Evolutionary conservation across 2,888 invertebrate species (phyloP).

Genomic region (Caenorhabditis auriculariae): DNA sequence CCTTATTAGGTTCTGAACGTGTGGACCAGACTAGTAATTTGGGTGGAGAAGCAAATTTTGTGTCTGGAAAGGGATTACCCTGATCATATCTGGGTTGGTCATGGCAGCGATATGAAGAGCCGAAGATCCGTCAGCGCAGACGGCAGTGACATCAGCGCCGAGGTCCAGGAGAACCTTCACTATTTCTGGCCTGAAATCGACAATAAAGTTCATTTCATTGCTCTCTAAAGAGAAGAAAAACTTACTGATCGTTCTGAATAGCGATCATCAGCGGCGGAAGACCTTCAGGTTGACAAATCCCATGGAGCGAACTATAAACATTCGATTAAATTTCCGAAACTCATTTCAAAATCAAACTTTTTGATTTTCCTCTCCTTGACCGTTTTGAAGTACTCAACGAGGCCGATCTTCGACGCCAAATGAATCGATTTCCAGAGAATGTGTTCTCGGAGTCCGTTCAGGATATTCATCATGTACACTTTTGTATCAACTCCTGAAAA

Average conservation of each 20-base stretch:
- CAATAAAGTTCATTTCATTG: neutral
- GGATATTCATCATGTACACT: constrained; percentile 24
- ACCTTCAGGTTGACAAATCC: constrained; percentile 52
- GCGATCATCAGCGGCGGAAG: constrained; percentile 53
- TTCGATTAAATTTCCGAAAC: neutral
- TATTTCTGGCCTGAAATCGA: constrained; percentile 32
- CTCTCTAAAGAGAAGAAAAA: neutral
- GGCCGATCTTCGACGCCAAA: constrained; percentile 30
- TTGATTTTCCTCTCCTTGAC: constrained; percentile 14
- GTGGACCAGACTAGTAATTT: too few relatives aligned
- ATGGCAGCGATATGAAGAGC: constrained; percentile 39
- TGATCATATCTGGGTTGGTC: constrained; percentile 74
- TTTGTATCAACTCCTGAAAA: constrained; percentile 20
- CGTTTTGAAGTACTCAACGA: constrained; percentile 30
- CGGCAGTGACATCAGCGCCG: constrained; percentile 85
- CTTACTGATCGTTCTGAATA: constrained; percentile 50
- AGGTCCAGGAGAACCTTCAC: constrained; percentile 45
- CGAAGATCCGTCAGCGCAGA: constrained; percentile 90
- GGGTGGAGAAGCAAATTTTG: too few relatives aligned
- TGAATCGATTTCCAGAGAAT: constrained; percentile 41
- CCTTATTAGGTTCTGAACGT: too few relatives aligned
- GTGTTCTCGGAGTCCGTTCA: constrained; percentile 28
- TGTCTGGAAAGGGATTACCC: constrained; percentile 28
- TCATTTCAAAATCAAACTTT: neutral
- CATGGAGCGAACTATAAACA: constrained; percentile 26